These are phyloP conservation scores for Petrolisthes cinctipes DNA, from an alignment of 2,888 invertebrate species.

Conservation along the genomic window DNA sequence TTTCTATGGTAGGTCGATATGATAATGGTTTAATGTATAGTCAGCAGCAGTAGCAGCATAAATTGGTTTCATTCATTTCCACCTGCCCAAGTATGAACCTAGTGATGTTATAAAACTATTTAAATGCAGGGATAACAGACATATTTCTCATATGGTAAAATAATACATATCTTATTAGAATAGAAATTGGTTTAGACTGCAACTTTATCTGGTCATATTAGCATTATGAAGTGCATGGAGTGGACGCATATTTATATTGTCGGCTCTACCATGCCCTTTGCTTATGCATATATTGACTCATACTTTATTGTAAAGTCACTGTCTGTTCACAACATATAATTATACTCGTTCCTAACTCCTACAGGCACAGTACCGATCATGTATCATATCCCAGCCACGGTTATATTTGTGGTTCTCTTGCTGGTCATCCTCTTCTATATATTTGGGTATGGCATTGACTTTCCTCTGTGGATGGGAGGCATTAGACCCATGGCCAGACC, in stretches of 20 bases:
- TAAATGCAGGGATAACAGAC: too few relatives aligned
- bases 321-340: too few relatives aligned
- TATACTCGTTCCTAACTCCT: background rate
- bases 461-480: constrained; percentile 52
- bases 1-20: constrained; percentile 40
- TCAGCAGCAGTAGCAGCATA: background rate
- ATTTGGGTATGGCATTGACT: constrained; percentile 50
- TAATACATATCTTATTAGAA: too few relatives aligned
- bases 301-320: too few relatives aligned
- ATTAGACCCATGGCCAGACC: constrained; percentile 39
- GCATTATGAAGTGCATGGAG: too few relatives aligned
- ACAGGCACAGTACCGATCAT: constrained; percentile 38
- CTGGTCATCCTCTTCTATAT: constrained; percentile 42
- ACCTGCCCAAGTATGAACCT: background rate
- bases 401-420: constrained; percentile 41
- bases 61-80: background rate
- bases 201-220: too few relatives aligned
- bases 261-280: too few relatives aligned
- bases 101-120: too few relatives aligned
- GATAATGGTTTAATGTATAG: background rate
- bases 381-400: constrained; percentile 46
- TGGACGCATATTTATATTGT: too few relatives aligned
- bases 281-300: too few relatives aligned
- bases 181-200: too few relatives aligned
- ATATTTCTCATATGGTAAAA: too few relatives aligned